Conservation (phyloP, 1,140 invertebrate genomes). For the Aphaenogaster floridana region DNA sequence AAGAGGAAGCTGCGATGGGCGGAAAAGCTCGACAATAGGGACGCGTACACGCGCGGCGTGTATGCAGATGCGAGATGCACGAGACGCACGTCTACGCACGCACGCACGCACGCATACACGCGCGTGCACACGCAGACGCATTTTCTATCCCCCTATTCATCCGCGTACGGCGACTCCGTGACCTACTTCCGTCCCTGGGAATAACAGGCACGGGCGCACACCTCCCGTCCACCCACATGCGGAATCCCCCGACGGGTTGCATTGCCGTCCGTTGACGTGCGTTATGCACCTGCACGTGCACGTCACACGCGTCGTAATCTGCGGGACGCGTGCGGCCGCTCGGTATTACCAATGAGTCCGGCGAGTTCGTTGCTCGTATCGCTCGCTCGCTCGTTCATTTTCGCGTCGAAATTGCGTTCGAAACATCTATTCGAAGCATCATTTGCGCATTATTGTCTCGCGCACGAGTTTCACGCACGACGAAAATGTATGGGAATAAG, state of each 20-base stretch:
- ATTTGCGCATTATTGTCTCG: neutral
- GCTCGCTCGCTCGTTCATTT: slow-evolving; percentile 6
- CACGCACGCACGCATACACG: neutral
- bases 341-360: slow-evolving; percentile 49
- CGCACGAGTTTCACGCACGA: neutral
- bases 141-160: slow-evolving; percentile 78
- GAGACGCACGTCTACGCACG: neutral
- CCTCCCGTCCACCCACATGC: slow-evolving; percentile 70
- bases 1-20: slow-evolving; percentile 24
- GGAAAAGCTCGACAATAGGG: slow-evolving; percentile 25
- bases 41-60: slow-evolving; percentile 16
- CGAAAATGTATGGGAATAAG: neutral
- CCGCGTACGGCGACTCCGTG: slow-evolving; percentile 69
- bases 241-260: slow-evolving; percentile 53
- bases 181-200: slow-evolving; percentile 76
- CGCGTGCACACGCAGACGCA: slow-evolving; percentile 28
- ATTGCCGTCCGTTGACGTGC: slow-evolving; percentile 50
- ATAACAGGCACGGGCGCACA: slow-evolving; percentile 67
- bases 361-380: neutral
- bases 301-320: slow-evolving; percentile 53
- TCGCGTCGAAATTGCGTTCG: neutral
- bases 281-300: slow-evolving; percentile 48
- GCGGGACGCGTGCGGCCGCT: slow-evolving; percentile 35
- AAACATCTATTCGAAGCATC: neutral
- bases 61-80: slow-evolving; percentile 40